phyloP scores from a whole-genome alignment of 2,797 vertebrate species.

The Yasuhikotakia modesta region DNA sequence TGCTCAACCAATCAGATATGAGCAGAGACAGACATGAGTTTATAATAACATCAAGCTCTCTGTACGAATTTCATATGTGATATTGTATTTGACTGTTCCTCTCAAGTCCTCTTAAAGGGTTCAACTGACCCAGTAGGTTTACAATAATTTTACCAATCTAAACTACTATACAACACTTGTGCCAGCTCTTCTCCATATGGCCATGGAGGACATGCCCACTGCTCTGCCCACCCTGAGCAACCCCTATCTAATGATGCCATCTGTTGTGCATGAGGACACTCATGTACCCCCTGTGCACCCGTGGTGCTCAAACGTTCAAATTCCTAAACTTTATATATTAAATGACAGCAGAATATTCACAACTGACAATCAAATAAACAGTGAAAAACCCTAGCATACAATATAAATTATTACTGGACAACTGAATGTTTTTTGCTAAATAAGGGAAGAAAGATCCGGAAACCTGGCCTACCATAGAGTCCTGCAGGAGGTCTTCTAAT shows the following conservation, averaged over 20 bases:
- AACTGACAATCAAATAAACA: not conserved
- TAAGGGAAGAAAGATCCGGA: not conserved
- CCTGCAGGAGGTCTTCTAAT: conserved; percentile 95
- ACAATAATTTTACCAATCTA: not conserved
- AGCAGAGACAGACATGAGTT: conserved; percentile 9
- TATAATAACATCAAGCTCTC: conserved; percentile 53
- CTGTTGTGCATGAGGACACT: conserved; percentile 36
- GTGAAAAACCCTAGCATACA: no score
- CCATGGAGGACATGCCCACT: conserved; percentile 39
- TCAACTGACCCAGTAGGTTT: not conserved
- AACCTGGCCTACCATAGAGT: conserved; percentile 88
- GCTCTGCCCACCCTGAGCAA: conserved; percentile 26
- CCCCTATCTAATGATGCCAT: conserved; percentile 48
- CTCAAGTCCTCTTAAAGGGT: not conserved
- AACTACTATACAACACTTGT: not conserved
- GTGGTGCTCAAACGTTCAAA: not conserved
- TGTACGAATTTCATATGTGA: conserved; percentile 60
- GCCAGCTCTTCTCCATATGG: conserved; percentile 39
- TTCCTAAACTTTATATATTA: conserved; percentile 17
- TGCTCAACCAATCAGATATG: not conserved
- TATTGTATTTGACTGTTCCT: conserved; percentile 10
- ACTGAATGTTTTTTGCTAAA: no score
- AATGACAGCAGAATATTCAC: not conserved
- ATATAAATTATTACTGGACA: not conserved
- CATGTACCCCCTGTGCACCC: not conserved